Conservation (phyloP, 1,140 invertebrate species). For the Colletes latitarsis region DNA sequence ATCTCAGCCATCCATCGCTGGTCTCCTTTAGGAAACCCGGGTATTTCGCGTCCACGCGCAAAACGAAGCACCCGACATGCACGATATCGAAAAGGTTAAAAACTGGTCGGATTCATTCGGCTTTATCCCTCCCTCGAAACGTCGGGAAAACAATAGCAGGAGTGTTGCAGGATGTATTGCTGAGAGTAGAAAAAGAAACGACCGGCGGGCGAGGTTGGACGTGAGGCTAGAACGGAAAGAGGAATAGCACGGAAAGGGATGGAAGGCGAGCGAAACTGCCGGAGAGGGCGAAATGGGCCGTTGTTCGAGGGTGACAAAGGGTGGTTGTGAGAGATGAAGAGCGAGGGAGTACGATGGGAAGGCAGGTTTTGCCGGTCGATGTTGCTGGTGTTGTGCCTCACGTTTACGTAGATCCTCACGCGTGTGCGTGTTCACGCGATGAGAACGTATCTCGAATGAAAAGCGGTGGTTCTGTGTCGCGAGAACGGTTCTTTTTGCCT, state of each 20-base stretch:
- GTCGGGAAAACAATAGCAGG: slow-evolving; percentile 31
- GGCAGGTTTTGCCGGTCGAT: slow-evolving; percentile 35
- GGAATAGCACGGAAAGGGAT: neutral
- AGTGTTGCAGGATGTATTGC: slow-evolving; percentile 36
- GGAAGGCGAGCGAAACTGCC: neutral
- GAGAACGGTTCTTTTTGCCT: no score
- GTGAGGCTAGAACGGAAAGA: neutral
- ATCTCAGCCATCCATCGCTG: no score
- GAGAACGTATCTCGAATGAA: neutral
- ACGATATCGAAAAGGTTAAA: slow-evolving; percentile 15
- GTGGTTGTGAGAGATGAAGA: slow-evolving; percentile 28
- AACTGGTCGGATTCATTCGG: neutral
- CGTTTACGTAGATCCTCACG: neutral
- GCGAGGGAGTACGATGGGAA: slow-evolving; percentile 2
- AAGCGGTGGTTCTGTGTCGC: neutral
- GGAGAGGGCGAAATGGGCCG: slow-evolving; percentile 21
- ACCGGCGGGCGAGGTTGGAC: neutral
- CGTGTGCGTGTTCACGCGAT: neutral
- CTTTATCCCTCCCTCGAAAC: neutral
- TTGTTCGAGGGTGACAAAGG: slow-evolving; percentile 50
- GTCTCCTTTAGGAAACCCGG: no score
- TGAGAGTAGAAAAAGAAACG: slow-evolving; percentile 25
- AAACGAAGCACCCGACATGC: neutral
- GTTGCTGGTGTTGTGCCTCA: neutral
- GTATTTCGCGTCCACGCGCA: no score